Percentiles rank a stretch among this genome's conserved stretches.
Conservation (phyloP, 2,888 invertebrate species). For the Seira sanloemensis region DNA sequence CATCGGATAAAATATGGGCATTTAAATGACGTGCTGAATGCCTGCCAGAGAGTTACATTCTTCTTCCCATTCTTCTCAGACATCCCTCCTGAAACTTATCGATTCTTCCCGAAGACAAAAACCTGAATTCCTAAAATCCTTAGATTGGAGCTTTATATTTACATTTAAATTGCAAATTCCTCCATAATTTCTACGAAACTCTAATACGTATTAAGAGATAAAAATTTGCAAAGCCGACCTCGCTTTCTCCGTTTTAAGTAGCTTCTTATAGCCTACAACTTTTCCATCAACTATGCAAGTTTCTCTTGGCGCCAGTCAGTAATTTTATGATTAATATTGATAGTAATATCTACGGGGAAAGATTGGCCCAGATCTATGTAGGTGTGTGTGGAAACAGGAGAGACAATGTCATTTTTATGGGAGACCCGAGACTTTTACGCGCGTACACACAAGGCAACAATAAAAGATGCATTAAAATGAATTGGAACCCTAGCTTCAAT, state of each 20-base stretch:
- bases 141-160: constrained; percentile 14
- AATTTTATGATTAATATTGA: neutral
- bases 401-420: neutral
- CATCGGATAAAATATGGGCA: neutral
- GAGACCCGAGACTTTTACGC: too few species aligned
- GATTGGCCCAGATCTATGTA: neutral
- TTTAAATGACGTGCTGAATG: constrained; percentile 11
- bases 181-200: neutral
- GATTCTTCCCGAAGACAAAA: neutral
- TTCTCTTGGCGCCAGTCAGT: neutral
- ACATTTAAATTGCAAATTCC: constrained; percentile 44
- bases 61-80: neutral
- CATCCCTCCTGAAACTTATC: neutral
- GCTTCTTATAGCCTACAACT: too few species aligned
- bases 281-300: neutral
- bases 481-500: neutral
- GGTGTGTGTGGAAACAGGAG: neutral
- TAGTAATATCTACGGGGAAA: neutral
- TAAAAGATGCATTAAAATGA: neutral
- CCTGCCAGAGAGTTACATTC: neutral
- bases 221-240: neutral
- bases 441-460: neutral
- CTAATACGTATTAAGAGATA: neutral
- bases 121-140: neutral
- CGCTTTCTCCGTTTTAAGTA: too few species aligned